These are phyloP conservation scores for Xenopus petersii DNA, from an alignment of 2,797 vertebrate genomes.

Conservation along the genomic window DNA sequence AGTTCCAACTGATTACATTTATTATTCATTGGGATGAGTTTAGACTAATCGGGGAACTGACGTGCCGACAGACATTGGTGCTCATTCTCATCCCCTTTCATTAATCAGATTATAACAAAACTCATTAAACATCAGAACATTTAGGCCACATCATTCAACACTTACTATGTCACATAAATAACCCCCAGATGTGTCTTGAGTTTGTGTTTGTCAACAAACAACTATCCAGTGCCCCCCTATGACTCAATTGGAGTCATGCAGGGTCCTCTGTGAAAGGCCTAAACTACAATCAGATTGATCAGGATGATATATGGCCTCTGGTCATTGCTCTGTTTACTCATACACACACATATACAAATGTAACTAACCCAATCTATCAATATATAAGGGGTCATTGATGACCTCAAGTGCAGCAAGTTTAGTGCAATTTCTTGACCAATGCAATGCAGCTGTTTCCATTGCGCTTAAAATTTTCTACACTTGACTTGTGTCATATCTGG, in stretches of 20 bases:
- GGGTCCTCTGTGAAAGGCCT: background rate
- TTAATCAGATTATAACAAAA: constrained; percentile 22
- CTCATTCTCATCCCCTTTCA: background rate
- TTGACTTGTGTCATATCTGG: no score
- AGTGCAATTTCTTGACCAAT: no score
- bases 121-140: background rate
- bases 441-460: no score
- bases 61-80: background rate
- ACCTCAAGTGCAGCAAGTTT: no score
- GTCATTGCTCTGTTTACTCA: background rate
- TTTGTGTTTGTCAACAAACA: background rate
- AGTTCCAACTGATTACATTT: background rate
- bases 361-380: no score
- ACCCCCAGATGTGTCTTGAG: background rate
- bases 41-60: no score
- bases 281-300: background rate
- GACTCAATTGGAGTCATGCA: background rate
- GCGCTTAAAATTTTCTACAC: no score
- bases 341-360: no score
- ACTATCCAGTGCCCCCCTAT: background rate
- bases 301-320: background rate
- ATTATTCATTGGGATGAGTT: constrained; percentile 10
- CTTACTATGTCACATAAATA: background rate
- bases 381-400: no score
- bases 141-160: background rate